Base-by-base conservation (phyloP, 2,797 vertebrate genomes). In the Enteromius radiatus region DNA sequence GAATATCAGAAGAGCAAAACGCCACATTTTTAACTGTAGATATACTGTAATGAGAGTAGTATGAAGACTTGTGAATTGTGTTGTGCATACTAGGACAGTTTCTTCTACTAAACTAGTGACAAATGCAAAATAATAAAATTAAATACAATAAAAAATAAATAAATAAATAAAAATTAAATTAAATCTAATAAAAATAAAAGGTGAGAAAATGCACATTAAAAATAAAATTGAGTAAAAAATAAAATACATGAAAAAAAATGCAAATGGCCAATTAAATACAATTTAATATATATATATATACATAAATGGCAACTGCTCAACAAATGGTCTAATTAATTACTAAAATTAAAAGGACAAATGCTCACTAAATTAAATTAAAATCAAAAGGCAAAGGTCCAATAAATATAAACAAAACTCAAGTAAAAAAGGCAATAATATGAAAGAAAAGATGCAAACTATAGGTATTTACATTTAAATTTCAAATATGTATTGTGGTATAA, bases 1-100 rank as follows among this genome's bases (percentile, higher is more conserved):
- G 70, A 33, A 78, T 83, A 31, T 52, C 9, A 80, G 68, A 76
- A 33, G 6, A 52, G 45, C 26, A 71, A n/a, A 14, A 11, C 33
- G 7, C 5, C 3, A 63, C 3, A 3, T 17, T 73, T 33, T 52
- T 14, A 52, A 52, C 17, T 33, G 19, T 1, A 21, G 26, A 49
- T 31, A 12, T 52, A n/a, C 52, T 10, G 21, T 52, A 21, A 70
- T 28, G 10, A 28, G 68, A 28, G 17, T 33, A 33, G 9, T 31
- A 12, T 73, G 17, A 31, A n/a, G 1, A 28, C n/a, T 28, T 28
- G 14, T 49, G 69, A 71, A 49, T 26, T 12, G 26, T 49, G 26
- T 23, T 28, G 26, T 17, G 23, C 15, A 70, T 45, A 4, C 8
- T 70, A 17, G 36, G 8, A 47, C 68, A 14, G 26, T 17, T 31